These are phyloP conservation scores for Serranochromis macrocephalus DNA, from an alignment of 2,113 vertebrate species.

Conservation along the genomic window DNA sequence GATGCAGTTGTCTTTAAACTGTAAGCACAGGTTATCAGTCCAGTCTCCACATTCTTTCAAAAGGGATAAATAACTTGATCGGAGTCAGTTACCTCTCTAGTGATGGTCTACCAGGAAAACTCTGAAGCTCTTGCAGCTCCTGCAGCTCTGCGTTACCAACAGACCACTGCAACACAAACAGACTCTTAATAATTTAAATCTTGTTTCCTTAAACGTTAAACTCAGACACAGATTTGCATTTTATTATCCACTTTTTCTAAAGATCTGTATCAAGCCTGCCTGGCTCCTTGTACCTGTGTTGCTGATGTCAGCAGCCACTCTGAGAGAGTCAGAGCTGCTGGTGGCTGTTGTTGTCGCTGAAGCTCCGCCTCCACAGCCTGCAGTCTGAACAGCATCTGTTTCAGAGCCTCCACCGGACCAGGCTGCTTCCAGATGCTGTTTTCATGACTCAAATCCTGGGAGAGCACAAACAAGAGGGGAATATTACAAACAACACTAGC, in stretches of 20 bases:
- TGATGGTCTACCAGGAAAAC: constrained; percentile 3
- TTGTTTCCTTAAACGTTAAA: background rate
- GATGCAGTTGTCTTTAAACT: background rate
- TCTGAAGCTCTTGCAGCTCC: constrained; percentile 3
- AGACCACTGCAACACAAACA: constrained; percentile 22
- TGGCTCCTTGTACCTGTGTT: background rate
- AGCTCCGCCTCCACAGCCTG: constrained; percentile 52
- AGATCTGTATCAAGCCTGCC: background rate
- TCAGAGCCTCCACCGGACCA: constrained; percentile 52
- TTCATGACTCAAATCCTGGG: background rate
- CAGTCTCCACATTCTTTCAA: background rate
- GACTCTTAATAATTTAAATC: background rate
- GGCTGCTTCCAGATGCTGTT: constrained; percentile 15
- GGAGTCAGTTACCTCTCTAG: constrained; percentile 40
- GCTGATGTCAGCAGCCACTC: background rate
- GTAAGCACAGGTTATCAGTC: background rate
- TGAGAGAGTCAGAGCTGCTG: background rate
- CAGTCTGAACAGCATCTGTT: constrained; percentile 60
- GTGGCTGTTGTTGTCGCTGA: background rate
- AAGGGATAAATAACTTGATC: background rate
- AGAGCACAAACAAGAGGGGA: background rate
- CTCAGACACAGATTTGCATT: background rate
- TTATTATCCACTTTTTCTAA: background rate
- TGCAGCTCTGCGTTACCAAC: background rate
- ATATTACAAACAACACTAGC: background rate